Percentiles rank a stretch among this genome's conserved stretches.
Conservation (phyloP, 2,797 vertebrate species). For the Rhadinocentrus ornatus region DNA sequence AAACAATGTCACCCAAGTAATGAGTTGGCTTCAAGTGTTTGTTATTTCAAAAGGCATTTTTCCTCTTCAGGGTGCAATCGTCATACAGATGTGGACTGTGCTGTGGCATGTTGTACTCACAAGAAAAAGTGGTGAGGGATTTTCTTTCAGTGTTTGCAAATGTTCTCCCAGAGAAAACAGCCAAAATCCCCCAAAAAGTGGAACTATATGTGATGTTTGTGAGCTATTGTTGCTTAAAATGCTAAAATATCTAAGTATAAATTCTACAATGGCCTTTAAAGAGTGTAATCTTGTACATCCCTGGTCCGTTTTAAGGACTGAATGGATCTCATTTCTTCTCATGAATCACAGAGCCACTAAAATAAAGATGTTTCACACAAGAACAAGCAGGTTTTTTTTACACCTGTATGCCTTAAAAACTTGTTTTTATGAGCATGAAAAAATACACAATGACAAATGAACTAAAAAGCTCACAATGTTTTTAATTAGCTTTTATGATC, state of each 20-base stretch:
- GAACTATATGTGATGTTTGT: conserved; percentile 1
- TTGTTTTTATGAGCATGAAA: conserved; percentile 22
- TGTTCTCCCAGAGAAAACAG: conserved; percentile 24
- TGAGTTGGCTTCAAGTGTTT: conserved; percentile 77
- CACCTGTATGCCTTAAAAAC: conserved; percentile 48
- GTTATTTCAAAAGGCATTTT: conserved; percentile 80
- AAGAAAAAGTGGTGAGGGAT: conserved; percentile 45
- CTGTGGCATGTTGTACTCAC: conserved; percentile 65
- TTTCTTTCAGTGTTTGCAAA: conserved; percentile 51
- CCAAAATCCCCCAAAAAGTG: conserved; percentile 40
- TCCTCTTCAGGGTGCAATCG: conserved; percentile 61
- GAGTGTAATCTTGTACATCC: too few species aligned
- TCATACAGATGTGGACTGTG: conserved; percentile 64
- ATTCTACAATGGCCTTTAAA: not conserved
- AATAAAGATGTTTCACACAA: conserved; percentile 41
- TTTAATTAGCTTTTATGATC: conserved; percentile 43
- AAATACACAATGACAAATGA: conserved; percentile 46
- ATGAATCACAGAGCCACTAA: not conserved
- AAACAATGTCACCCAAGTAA: conserved; percentile 84
- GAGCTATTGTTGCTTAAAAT: not conserved
- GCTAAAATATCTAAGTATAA: not conserved
- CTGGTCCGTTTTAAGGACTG: not conserved
- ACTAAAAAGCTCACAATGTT: conserved; percentile 44
- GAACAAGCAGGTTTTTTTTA: conserved; percentile 57
- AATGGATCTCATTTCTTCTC: not conserved